These are phyloP conservation scores for Poecilia gillii DNA, from an alignment of 2,797 vertebrate species.

Conservation along the genomic window DNA sequence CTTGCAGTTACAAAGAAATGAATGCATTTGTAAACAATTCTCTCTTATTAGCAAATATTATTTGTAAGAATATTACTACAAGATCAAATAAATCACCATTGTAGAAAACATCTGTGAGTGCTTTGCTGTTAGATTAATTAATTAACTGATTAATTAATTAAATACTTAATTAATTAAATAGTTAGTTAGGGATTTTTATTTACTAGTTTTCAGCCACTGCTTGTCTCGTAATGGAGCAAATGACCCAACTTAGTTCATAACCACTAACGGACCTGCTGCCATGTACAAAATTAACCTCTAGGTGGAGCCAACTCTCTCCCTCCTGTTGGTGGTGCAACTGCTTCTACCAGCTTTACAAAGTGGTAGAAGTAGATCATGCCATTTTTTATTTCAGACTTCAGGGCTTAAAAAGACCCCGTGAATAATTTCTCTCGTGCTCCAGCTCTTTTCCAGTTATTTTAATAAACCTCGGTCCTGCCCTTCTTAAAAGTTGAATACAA, in stretches of 20 bases:
- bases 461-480: neutral
- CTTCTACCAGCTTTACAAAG: neutral
- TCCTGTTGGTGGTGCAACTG: neutral
- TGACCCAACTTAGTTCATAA: neutral
- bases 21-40: neutral
- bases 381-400: neutral
- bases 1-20: neutral
- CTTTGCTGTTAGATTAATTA: too few species aligned
- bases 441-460: neutral
- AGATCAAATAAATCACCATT: too few species aligned
- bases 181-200: neutral
- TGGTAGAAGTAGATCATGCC: neutral
- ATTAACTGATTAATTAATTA: neutral
- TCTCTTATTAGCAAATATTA: neutral
- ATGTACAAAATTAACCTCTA: conserved; percentile 18
- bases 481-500: neutral
- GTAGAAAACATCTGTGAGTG: neutral
- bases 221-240: neutral
- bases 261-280: neutral
- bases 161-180: neutral
- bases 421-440: neutral
- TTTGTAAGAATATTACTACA: too few species aligned
- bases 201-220: neutral
- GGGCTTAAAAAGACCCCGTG: neutral
- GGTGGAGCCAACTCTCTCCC: conserved; percentile 35